Evolutionary conservation across 2,797 vertebrate genomes (phyloP).

Genomic region (Darevskia nairensis): DNA sequence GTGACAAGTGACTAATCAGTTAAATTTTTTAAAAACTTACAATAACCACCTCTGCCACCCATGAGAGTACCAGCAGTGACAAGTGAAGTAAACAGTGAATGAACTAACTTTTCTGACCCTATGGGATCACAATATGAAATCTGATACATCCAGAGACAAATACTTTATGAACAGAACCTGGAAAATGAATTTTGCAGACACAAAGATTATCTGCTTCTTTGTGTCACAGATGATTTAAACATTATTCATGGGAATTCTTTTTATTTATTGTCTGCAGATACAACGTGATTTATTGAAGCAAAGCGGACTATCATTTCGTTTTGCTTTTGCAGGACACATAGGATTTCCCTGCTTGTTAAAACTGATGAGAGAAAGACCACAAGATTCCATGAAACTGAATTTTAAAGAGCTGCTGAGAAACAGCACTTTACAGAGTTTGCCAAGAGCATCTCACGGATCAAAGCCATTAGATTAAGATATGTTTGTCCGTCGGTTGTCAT

Average conservation of each 20-base stretch:
- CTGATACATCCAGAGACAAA: background rate
- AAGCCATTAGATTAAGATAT: conserved; percentile 38
- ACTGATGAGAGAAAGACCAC: conserved; percentile 3
- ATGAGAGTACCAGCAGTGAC: background rate
- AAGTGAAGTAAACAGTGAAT: background rate
- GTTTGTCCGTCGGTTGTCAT: conserved; percentile 47
- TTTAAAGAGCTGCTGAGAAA: conserved; percentile 32
- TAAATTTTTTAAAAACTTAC: background rate
- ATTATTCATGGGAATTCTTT: background rate
- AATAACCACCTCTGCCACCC: background rate
- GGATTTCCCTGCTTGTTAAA: conserved; percentile 39
- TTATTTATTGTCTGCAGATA: conserved; percentile 9
- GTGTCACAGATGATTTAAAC: background rate
- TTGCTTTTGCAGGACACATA: background rate
- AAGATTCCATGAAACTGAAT: background rate
- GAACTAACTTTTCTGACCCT: background rate
- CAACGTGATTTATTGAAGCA: conserved; percentile 39
- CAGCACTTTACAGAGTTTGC: conserved; percentile 28
- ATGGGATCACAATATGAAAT: background rate
- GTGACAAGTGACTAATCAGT: too few species aligned
- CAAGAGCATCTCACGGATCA: conserved; percentile 12
- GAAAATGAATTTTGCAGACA: background rate
- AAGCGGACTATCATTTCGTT: background rate
- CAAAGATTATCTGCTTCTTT: background rate
- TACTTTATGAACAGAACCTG: background rate